These are phyloP conservation scores for Diuraphis noxia DNA, from an alignment of 1,140 invertebrate species.

Conservation along the genomic window DNA sequence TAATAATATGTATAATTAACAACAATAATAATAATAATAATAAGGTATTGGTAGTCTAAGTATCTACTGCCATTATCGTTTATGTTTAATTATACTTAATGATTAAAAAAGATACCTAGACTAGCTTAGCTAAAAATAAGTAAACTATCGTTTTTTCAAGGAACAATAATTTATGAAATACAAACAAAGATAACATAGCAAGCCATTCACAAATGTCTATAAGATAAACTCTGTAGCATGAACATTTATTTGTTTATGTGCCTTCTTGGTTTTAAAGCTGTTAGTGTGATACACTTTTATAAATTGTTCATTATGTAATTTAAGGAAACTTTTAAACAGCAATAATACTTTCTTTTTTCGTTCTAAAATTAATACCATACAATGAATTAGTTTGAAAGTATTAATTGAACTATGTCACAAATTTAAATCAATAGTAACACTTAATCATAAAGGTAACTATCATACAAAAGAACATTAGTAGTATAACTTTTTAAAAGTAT, in stretches of 20 bases:
- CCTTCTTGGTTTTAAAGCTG: background rate
- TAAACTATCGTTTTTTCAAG: background rate
- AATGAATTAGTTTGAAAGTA: background rate
- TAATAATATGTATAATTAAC: background rate
- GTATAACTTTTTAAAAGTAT: background rate
- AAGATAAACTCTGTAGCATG: background rate
- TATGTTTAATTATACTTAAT: background rate
- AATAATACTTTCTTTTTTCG: background rate
- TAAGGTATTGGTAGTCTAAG: background rate
- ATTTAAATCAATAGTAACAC: background rate
- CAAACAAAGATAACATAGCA: background rate
- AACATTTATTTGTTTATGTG: background rate
- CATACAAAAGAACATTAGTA: background rate
- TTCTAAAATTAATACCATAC: background rate
- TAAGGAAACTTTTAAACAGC: background rate
- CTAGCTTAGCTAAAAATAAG: background rate
- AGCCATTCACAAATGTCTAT: background rate
- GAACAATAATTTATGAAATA: background rate
- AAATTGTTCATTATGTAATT: background rate
- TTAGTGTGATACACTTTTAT: background rate
- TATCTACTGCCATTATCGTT: background rate
- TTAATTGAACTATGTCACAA: background rate
- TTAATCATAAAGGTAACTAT: slow-evolving; percentile 35
- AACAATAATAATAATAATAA: slow-evolving; percentile 18
- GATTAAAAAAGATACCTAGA: background rate